phyloP scores from a whole-genome alignment of 2,113 vertebrate genomes.

The Paracanthobrama guichenoti region DNA sequence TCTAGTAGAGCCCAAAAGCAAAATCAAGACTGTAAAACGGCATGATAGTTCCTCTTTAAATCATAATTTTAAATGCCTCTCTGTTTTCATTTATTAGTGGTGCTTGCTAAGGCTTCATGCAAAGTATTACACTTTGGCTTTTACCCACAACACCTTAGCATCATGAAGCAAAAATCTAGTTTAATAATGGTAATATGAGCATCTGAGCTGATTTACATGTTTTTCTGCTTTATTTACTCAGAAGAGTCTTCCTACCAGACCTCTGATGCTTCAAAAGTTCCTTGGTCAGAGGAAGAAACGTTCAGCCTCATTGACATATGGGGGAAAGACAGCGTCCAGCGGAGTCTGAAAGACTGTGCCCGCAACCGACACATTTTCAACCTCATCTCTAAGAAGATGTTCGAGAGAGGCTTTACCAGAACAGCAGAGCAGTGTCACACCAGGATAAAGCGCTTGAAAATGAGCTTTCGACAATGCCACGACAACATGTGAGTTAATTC shows the following conservation, averaged over 20 bases:
- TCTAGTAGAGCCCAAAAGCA: too few species aligned
- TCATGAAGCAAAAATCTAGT: too few species aligned
- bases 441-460: constrained; percentile 74
- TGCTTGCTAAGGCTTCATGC: too few species aligned
- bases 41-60: too few species aligned
- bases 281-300: constrained; percentile 76
- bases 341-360: constrained; percentile 70
- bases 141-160: too few species aligned
- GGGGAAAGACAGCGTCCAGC: constrained; percentile 71
- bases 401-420: constrained; percentile 68
- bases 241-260: constrained; percentile 57
- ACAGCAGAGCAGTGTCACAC: constrained; percentile 74
- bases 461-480: constrained; percentile 64
- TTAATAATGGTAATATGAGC: neutral
- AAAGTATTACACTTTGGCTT: too few species aligned
- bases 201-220: neutral
- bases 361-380: constrained; percentile 74
- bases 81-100: too few species aligned
- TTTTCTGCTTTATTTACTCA: constrained; percentile 53
- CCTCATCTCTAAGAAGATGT: constrained; percentile 72
- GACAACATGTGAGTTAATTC: constrained; percentile 59
- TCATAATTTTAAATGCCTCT: too few species aligned
- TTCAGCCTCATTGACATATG: constrained; percentile 72
- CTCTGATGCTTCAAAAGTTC: constrained; percentile 65
- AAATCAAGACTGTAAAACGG: too few species aligned